Evolutionary conservation across 64 coral and sea anemone species (phyloP).

Genomic region (Porites australiensis): DNA sequence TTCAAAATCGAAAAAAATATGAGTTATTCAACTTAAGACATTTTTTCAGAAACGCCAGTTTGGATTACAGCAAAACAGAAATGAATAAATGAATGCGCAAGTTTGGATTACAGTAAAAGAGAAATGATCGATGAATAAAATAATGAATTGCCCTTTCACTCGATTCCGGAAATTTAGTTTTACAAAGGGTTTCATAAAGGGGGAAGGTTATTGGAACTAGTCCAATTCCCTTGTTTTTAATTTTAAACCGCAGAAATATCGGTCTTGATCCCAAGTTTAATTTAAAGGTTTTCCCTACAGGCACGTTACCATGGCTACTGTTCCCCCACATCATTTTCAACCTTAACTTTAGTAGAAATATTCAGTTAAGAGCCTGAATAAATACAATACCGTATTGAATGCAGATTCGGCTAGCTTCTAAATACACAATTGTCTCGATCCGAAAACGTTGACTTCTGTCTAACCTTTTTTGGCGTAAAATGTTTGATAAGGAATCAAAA

Average conservation of each 20-base stretch:
- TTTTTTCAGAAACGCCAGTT: too few relatives aligned
- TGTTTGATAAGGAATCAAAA: background rate
- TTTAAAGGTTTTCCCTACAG: background rate
- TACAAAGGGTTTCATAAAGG: background rate
- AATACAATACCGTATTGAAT: background rate
- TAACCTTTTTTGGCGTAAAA: background rate
- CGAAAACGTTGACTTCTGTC: background rate
- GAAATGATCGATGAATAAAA: background rate
- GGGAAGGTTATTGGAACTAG: background rate
- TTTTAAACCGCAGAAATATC: slow-evolving; percentile 7
- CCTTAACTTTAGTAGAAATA: background rate
- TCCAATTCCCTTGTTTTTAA: slow-evolving; percentile 12
- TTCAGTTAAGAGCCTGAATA: background rate
- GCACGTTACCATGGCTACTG: background rate
- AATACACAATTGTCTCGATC: background rate
- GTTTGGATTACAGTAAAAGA: background rate
- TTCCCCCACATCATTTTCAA: background rate
- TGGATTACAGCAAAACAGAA: background rate
- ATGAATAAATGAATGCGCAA: background rate
- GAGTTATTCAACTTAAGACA: background rate
- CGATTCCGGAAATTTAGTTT: background rate
- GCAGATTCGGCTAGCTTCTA: background rate
- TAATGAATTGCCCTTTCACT: background rate
- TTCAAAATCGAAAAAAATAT: background rate
- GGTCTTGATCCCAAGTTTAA: background rate